These are phyloP conservation scores for Drosophila rubida DNA, from an alignment of 2,888 invertebrate genomes.

Conservation along the genomic window DNA sequence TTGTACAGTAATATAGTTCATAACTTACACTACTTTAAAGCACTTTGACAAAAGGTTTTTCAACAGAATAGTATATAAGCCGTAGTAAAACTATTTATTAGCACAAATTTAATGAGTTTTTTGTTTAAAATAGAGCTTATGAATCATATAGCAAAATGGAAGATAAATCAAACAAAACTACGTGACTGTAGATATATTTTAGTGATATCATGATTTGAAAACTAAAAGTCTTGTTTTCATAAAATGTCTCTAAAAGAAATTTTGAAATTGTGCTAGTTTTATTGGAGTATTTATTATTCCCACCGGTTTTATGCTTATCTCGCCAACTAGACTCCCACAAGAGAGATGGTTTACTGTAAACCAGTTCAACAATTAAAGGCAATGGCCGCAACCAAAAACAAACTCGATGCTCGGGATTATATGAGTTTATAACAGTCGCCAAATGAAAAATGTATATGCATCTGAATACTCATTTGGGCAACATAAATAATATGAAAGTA, in stretches of 20 bases:
- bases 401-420: constrained; percentile 5
- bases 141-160: constrained; percentile 9
- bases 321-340: constrained; percentile 21
- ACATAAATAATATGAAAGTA: constrained; percentile 3
- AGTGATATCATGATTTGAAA: no score
- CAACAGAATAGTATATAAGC: not conserved
- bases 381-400: constrained; percentile 46
- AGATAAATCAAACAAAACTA: no score
- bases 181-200: no score
- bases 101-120: constrained; percentile 1
- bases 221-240: no score
- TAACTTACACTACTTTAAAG: not conserved
- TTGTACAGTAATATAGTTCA: not conserved
- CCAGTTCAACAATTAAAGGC: constrained; percentile 44
- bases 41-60: not conserved
- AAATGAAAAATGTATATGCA: constrained; percentile 13
- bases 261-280: not conserved
- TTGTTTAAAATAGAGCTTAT: not conserved
- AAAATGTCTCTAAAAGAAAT: no score
- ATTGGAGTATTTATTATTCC: not conserved
- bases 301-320: constrained; percentile 12
- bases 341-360: constrained; percentile 29
- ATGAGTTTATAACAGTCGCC: constrained; percentile 5
- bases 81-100: not conserved
- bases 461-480: not conserved